Base-by-base conservation (phyloP, 2,113 vertebrate genomes). In the Tragulus kanchil region DNA sequence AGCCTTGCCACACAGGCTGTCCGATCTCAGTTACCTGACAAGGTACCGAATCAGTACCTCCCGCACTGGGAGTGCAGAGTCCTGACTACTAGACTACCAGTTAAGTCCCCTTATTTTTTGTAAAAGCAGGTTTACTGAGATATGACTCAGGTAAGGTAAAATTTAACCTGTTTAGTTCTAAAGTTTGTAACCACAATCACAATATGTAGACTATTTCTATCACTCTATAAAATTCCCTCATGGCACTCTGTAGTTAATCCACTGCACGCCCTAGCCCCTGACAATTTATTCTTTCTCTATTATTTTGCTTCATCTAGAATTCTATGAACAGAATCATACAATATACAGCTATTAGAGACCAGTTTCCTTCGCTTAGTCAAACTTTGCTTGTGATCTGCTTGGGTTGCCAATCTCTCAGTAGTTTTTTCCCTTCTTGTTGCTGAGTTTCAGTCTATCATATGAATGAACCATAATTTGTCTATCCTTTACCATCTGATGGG, bases 61-160 rank as follows among this genome's bases (percentile, higher is more conserved):
- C 16, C 5, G 52, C 28, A 54, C 6, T 78, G 50, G 50, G 50
- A 54, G 26, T 31, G 17, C 5, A 11, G 26, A 54, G 75, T 54
- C 75, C 1, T 2, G 54, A 31, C 75, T 10, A 31, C 75, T 78
- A 31, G 50, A 54, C 28, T 52, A 31, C 75, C 75, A 54, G 75
- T 17, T 31, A 54, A 78, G 75, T 12, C 15, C 28, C 28, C 28
- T 52, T 73, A 73, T 45, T 25, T 77, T 77, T 83, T 87, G 71
- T 54, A 4, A 88, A 77, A 9, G 65, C 26, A 15, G 12, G 42
- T 62, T 92, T 91, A 78, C 2, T 64, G 88, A 96, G 50, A 84
- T 69, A n/a, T 1, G 50, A 85, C 64, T 69, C 26, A 71, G 15
- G 50, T n/a, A 65, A 0, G 19, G 19, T 62, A 54, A 48, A 54